Conservation (phyloP, 2,797 vertebrate genomes). For the Ispidina lecontei region DNA sequence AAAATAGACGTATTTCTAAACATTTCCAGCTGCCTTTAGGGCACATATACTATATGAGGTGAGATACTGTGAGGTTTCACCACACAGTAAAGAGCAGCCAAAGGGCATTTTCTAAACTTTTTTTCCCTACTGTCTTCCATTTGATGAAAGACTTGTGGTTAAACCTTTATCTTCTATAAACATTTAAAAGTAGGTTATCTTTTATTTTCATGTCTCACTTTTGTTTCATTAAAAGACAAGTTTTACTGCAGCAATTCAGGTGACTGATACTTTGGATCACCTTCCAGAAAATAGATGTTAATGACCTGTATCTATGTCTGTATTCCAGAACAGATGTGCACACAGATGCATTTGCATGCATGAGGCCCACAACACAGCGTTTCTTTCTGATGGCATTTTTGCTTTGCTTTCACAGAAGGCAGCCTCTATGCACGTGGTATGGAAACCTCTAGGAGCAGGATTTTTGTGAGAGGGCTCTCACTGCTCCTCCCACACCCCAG, state of each 20-base stretch:
- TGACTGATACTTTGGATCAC: conserved; percentile 76
- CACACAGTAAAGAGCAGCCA: conserved; percentile 76
- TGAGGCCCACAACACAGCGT: conserved; percentile 17
- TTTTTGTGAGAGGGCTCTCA: background rate
- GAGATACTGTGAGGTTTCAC: conserved; percentile 78
- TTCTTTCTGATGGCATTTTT: conserved; percentile 34
- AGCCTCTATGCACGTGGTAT: background rate
- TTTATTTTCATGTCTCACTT: conserved; percentile 80
- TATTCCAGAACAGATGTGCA: conserved; percentile 47
- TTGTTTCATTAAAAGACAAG: conserved; percentile 74
- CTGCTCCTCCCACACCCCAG: background rate
- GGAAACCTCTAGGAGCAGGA: background rate
- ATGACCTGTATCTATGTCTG: conserved; percentile 59
- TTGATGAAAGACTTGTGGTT: conserved; percentile 83
- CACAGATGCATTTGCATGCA: conserved; percentile 42
- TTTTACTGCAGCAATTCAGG: conserved; percentile 73
- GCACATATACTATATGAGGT: conserved; percentile 76
- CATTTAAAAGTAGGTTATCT: conserved; percentile 78
- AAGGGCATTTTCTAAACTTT: conserved; percentile 75
- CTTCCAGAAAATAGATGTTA: conserved; percentile 78
- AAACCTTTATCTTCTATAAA: conserved; percentile 81
- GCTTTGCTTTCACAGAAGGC: background rate
- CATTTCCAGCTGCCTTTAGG: conserved; percentile 78
- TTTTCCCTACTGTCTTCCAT: conserved; percentile 74
- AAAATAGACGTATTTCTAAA: conserved; percentile 74